Evolutionary conservation across 2,797 vertebrate genomes (phyloP).

Genomic region (Urosaurus nigricauda): DNA sequence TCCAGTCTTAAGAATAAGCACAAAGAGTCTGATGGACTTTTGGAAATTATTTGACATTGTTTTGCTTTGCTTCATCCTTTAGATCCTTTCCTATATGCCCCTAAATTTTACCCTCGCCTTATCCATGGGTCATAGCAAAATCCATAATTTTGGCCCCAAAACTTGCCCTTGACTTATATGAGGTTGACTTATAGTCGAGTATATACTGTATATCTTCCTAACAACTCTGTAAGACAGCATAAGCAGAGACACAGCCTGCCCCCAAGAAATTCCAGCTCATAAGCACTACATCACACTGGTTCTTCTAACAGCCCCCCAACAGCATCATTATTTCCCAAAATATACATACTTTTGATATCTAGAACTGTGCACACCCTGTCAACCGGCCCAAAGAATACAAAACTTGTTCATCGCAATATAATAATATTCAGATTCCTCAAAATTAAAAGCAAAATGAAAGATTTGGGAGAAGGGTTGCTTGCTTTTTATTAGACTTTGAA

Average conservation of each 20-base stretch:
- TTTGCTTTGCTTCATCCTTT: no score
- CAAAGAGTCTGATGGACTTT: no score
- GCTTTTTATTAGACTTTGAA: neutral
- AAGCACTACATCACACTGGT: neutral
- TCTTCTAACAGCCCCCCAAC: neutral
- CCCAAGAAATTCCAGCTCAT: neutral
- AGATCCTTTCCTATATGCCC: no score
- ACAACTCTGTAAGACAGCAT: neutral
- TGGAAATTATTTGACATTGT: no score
- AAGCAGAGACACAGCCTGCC: neutral
- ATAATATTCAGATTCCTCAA: neutral
- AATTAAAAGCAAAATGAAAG: neutral
- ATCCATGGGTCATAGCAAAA: no score
- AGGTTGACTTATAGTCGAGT: no score
- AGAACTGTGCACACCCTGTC: neutral
- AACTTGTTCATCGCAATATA: neutral
- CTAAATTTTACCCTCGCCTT: no score
- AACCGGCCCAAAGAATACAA: neutral
- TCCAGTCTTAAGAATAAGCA: no score
- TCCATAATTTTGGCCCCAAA: no score
- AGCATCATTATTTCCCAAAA: neutral
- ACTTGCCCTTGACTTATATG: no score
- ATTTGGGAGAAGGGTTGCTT: neutral
- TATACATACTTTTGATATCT: neutral
- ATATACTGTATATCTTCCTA: neutral